Conservation (phyloP, 2,797 vertebrate species). For the Harpagifer antarcticus region DNA sequence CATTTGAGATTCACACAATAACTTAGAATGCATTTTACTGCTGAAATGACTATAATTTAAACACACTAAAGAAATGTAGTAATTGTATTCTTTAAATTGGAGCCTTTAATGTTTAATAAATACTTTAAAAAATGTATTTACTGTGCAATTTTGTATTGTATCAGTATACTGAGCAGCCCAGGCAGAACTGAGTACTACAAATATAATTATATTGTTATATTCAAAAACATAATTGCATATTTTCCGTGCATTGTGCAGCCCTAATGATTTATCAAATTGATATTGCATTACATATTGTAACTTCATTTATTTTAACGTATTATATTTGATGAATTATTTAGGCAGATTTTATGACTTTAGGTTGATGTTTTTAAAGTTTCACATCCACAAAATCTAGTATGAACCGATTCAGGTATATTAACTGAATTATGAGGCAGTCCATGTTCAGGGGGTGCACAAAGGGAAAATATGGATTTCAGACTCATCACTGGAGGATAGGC, state of each 20-base stretch:
- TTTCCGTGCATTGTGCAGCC: too few species aligned
- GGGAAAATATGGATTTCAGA: constrained; percentile 41
- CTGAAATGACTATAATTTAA: constrained; percentile 7
- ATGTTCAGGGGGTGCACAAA: constrained; percentile 11
- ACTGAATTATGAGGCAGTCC: constrained; percentile 19
- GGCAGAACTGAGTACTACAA: too few species aligned
- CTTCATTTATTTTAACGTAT: neutral
- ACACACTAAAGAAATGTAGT: too few species aligned
- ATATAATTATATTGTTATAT: too few species aligned
- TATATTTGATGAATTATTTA: neutral
- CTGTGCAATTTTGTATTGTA: too few species aligned
- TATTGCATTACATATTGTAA: neutral
- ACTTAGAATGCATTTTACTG: constrained; percentile 9
- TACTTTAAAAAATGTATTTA: too few species aligned
- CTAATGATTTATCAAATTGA: too few species aligned
- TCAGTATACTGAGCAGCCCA: too few species aligned
- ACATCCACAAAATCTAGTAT: constrained; percentile 1
- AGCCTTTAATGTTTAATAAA: too few species aligned
- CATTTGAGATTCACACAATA: constrained; percentile 20
- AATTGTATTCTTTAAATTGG: too few species aligned
- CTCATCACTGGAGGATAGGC: constrained; percentile 28
- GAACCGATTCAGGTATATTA: constrained; percentile 2
- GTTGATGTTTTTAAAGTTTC: neutral
- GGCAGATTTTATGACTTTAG: constrained; percentile 2
- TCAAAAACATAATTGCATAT: too few species aligned